Evolutionary conservation across 1,140 invertebrate genomes (phyloP), one percentile per base, ranked within the genome.

Genomic region (Aphelenchoides fujianensis): DNA sequence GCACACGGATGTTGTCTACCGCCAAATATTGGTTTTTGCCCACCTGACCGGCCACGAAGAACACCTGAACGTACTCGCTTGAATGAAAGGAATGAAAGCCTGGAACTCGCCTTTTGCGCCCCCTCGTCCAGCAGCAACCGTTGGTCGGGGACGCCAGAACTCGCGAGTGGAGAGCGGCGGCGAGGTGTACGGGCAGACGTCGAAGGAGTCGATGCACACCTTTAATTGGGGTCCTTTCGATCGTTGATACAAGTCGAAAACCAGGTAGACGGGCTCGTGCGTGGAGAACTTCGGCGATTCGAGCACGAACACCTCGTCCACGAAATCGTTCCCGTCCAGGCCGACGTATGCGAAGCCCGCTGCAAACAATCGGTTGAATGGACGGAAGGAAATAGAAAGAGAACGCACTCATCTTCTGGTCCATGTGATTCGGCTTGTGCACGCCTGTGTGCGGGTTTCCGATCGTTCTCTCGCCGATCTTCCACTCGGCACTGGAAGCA

Each of bases 171-270:
- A 36, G 7, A 78, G 52, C 16, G 70, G 63, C 12, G 77, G 79
- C 19, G 69, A 78, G n/a, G 57, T 34, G 48, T 81, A 79, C 0
- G 77, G 77, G 59, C 77, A 79, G 30, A 80, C 70, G 35, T 79
- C 74, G 35, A 80, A 78, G 16, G 71, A 41, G 67, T 79, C 75
- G 19, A 79, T 32, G 61, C 77, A 79, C 3, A 79, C 77, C 62
- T 74, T 80, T 9, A 79, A 57, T 28, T 77, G 66, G 55, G 79
- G 79, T 30, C 77, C 77, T 5, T 75, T 57, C 16, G 77, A 79
- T 2, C 77, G 77, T 48, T 81, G 77, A 63, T 75, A 79, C 7
- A 79, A 55, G 53, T 79, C 77, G 54, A 79, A 79, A 16, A 75
- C 62, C 31, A 79, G 55, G 12, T 70, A 35, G 23, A 75, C 54